Evolutionary conservation across 2,113 vertebrate genomes (phyloP).

Genomic region (Vidua macroura): DNA sequence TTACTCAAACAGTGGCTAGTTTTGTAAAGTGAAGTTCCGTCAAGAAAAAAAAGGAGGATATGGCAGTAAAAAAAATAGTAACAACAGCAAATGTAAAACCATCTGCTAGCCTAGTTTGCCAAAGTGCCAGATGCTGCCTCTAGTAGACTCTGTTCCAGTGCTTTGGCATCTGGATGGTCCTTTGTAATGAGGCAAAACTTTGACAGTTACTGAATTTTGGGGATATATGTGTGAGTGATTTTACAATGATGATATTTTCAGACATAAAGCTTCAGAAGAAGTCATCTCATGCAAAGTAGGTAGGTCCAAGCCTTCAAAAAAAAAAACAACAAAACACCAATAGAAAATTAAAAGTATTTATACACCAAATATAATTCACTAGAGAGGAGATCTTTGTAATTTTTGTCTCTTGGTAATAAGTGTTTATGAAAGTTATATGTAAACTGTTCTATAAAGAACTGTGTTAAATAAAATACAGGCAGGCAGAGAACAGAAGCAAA

Average conservation of each 20-base stretch:
- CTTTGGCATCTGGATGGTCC: background rate
- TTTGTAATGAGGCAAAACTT: background rate
- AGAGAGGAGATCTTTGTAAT: background rate
- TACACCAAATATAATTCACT: background rate
- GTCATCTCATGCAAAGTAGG: background rate
- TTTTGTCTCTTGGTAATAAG: background rate
- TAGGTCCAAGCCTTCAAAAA: background rate
- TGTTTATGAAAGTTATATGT: background rate
- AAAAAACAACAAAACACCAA: background rate
- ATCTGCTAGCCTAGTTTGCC: background rate
- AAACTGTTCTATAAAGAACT: background rate
- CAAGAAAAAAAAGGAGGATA: background rate
- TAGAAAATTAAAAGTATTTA: background rate
- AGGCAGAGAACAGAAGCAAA: background rate
- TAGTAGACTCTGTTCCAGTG: background rate
- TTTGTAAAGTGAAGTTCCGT: background rate
- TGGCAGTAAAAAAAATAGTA: background rate
- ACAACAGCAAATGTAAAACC: background rate
- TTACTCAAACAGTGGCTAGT: background rate
- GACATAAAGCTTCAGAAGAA: background rate
- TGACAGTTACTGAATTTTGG: background rate
- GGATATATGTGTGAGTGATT: background rate
- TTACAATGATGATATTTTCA: background rate
- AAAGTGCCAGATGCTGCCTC: background rate
- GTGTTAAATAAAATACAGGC: background rate